Evolutionary conservation across 2,113 vertebrate species (phyloP), one percentile per base, ranked within the genome.

Genomic region (Passer montanus): DNA sequence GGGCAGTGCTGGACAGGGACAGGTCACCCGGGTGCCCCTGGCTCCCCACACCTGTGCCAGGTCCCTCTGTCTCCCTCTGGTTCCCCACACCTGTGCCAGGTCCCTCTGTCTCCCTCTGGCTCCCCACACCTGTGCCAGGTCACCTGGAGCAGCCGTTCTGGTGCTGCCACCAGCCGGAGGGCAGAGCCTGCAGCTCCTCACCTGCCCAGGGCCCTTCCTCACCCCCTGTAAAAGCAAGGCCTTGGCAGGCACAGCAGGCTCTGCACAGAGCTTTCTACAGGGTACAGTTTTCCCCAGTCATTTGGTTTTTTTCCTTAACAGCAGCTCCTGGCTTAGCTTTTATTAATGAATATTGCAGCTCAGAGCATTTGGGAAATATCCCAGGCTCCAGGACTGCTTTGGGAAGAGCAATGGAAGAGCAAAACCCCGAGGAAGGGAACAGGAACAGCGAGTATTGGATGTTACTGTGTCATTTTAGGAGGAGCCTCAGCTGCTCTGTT

Each of bases 121-220:
- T 15, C 55, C 4, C 31, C 33, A 7, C 10, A 21, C 52, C 74
- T 3, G 2, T 7, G 62, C 10, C 37, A 5, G 21, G 6, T 14
- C 59, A 30, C 43, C 75, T 0, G 19, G 10, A 79, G 84, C 13
- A 69, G 62, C 62, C 1, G 56, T 35, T 58, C 22, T 0, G 4
- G 49, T 95, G 95, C 95, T 96, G 96, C 96, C 94, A 84, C 89
- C 93, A 60, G 4, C 81, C 1, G 87, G 94, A 87, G 81, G 46
- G 63, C 64, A 28, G 15, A 10, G 44, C 66, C 55, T 1, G 0
- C 26, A 26, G 70, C 64, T 66, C 68, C 56, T 41, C 14, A 17
- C 0, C 1, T 6, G n/a, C n/a, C n/a, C n/a, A n/a, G n/a, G n/a
- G n/a, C n/a, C n/a, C n/a, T n/a, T n/a, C n/a, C n/a, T n/a, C n/a